Conservation (phyloP, 2,113 vertebrate species). For the Dipodomys ordii region DNA sequence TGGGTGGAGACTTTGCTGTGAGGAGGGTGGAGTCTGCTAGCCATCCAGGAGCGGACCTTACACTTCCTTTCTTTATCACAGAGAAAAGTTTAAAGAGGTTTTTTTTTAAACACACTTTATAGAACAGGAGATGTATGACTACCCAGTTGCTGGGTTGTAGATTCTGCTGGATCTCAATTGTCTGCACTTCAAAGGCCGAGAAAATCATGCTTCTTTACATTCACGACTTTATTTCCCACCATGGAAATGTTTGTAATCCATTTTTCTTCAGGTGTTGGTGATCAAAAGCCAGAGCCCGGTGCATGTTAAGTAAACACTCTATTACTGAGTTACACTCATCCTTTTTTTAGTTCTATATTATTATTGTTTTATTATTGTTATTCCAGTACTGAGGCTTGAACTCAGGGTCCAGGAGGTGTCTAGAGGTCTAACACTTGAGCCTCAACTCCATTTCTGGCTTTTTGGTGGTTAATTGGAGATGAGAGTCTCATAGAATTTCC, state of each 20-base stretch:
- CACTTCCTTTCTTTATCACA: neutral
- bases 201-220: conserved; percentile 28
- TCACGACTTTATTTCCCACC: neutral
- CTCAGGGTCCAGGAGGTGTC: no score
- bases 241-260: neutral
- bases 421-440: no score
- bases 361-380: no score
- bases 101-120: neutral
- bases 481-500: no score
- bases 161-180: neutral
- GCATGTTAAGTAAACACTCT: neutral
- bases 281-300: neutral
- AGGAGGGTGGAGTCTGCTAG: no score
- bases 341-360: no score
- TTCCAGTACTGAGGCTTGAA: no score
- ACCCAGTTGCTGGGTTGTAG: neutral
- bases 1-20: no score
- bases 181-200: neutral
- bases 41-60: no score
- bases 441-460: no score
- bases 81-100: neutral
- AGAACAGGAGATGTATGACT: neutral
- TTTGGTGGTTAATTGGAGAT: no score
- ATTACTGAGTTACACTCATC: neutral
- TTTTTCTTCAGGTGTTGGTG: neutral